Evolutionary conservation across 1,140 invertebrate species (phyloP).

Genomic region (Steinernema khuongi): DNA sequence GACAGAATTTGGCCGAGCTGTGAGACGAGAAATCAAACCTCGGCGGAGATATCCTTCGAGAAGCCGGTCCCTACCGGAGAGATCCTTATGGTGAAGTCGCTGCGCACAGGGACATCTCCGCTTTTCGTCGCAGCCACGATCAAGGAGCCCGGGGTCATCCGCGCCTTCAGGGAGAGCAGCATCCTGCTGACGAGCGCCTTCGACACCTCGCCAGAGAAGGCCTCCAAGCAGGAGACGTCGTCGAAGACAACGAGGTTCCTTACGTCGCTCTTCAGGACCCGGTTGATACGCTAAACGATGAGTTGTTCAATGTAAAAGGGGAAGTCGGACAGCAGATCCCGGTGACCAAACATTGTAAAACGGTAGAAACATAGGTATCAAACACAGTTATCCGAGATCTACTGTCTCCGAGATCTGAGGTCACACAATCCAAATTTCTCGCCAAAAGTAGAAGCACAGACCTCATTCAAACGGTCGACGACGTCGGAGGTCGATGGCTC

Average conservation of each 20-base stretch:
- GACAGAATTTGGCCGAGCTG: not conserved
- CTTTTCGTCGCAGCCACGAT: not conserved
- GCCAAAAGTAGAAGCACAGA: no score
- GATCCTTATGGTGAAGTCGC: slow-evolving; percentile 2
- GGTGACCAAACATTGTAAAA: no score
- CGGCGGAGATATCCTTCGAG: slow-evolving; percentile 24
- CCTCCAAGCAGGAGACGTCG: not conserved
- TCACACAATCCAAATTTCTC: no score
- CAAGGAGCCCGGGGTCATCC: not conserved
- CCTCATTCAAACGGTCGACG: not conserved
- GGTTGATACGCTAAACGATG: not conserved
- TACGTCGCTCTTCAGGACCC: not conserved
- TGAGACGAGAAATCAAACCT: slow-evolving; percentile 19
- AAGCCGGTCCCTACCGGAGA: slow-evolving; percentile 28
- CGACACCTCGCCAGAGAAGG: not conserved
- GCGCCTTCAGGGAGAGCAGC: not conserved
- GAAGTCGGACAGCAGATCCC: no score
- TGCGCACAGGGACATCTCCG: not conserved
- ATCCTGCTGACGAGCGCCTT: not conserved
- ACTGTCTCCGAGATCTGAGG: no score
- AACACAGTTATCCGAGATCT: no score
- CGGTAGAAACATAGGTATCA: no score
- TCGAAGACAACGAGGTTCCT: not conserved
- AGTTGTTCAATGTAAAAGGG: no score
- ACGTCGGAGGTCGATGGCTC: no score